Evolutionary conservation across 2,888 invertebrate genomes (phyloP), one percentile per base, ranked within the genome.

Genomic region (Euplexia lucipara): DNA sequence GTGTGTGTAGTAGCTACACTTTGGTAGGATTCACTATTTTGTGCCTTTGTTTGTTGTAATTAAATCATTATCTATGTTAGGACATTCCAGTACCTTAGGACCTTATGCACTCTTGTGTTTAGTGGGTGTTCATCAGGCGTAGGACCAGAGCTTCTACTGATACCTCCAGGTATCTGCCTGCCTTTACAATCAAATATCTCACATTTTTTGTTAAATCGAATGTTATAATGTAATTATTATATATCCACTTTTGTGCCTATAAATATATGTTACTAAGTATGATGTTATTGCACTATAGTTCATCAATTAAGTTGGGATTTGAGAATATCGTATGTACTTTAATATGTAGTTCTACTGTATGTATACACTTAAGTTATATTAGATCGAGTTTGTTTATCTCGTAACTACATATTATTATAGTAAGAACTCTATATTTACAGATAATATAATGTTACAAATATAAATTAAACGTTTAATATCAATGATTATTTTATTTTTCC

Each of bases 381-480:
- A 92, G 90, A 91, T 89, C 88, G 91, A 91, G 94, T 92, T 92
- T 91, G 92, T 92, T 92, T 91, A 92, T 91, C 91, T 91, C 91
- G 89, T 91, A 91, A 87, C 87, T 91, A 90, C 88, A 91, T 91
- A 83, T 82, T 75, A 92, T 90, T 88, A 91, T 88, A 90, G 84
- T 94, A 94, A 92, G 92, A 95, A 94, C 92, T 92, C 91, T 94
- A 93, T 95, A 95, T 95, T 95, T 95, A 95, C 95, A 95, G 87
- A 95, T 95, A 95, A 95, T 95, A 95, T 94, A 95, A 95, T 95
- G 95, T 95, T 95, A 95, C 88, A 92, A 91, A 93, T 93, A 95
- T 92, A 94, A 95, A 95, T 90, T 93, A 95, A 95, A 94, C 92
- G 92, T 94, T 94, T 94, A 93, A 92, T 92, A 92, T 89, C 88